These are phyloP conservation scores for Agrochola litura DNA, from an alignment of 2,888 invertebrate genomes.

Conservation along the genomic window DNA sequence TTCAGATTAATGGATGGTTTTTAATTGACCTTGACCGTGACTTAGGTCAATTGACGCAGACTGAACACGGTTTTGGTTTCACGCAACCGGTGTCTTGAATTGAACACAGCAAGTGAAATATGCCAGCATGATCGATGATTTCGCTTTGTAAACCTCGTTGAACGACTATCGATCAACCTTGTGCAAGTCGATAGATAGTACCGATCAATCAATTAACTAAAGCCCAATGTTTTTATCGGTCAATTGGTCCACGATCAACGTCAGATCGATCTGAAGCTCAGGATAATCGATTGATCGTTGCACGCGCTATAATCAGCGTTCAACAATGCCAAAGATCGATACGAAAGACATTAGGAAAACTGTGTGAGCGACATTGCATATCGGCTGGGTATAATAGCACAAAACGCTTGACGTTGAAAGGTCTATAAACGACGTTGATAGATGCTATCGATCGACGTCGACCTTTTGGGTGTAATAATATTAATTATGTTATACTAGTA, in stretches of 20 bases:
- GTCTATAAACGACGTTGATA: not conserved
- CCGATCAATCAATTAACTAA: not conserved
- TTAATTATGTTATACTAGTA: conserved; percentile 9
- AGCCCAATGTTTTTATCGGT: not conserved
- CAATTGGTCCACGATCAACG: not conserved
- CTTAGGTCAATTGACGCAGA: not conserved
- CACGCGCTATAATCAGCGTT: not conserved
- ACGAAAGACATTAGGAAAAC: not conserved
- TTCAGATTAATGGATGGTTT: too few species aligned
- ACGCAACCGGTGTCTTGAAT: not conserved
- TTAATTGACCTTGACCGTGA: not conserved
- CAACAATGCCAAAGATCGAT: not conserved
- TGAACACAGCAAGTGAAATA: not conserved
- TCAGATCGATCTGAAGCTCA: not conserved
- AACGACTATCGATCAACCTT: not conserved
- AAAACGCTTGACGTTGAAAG: not conserved
- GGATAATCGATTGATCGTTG: not conserved
- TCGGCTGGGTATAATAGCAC: not conserved
- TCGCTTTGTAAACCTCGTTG: not conserved
- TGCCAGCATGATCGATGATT: not conserved
- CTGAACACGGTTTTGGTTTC: not conserved
- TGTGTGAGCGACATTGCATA: not conserved
- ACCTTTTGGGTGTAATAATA: not conserved
- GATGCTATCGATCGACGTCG: not conserved
- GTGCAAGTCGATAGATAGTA: not conserved